Evolutionary conservation across 2,113 vertebrate genomes (phyloP), one percentile per base, ranked within the genome.

Genomic region (Psephotus haematonotus): DNA sequence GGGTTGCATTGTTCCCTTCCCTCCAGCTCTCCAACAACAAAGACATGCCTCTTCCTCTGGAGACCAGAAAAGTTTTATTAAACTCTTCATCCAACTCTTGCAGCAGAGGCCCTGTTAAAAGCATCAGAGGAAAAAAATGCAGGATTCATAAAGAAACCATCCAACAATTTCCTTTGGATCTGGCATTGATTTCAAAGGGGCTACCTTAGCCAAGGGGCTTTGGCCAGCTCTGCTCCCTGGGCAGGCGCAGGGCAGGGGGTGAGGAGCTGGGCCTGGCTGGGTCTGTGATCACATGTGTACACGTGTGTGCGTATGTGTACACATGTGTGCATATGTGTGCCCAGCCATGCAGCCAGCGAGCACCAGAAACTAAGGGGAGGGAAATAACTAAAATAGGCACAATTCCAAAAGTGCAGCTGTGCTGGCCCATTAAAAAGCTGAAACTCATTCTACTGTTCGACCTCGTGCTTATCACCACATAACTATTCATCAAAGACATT

Each of bases 401-500:
- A 5, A 82, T 69, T 98, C 98, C 98, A 98, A 97, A 98, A 97
- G 98, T 98, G 98, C 98, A 98, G 98, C 98, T 98, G 98, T 92
- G 98, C 96, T 82, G 92, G 96, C 97, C 98, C 97, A 98, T 98
- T 98, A 98, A 98, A 98, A 98, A 98, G 97, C 98, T 97, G 97
- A 98, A 98, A 98, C 96, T 98, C 98, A 97, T 98, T 98, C 97
- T 97, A 97, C 97, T 98, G 98, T 97, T 98, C 97, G 97, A 98
- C 98, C 98, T 98, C 98, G 97, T 97, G 98, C 98, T 99, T 99
- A 99, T 99, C 98, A 98, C 98, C 98, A 98, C 98, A 98, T 98
- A 99, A 99, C 99, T 98, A 98, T 98, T 98, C 98, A 99, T 99
- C 98, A 99, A 99, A 99, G 98, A 99, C 98, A 99, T 99, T 98